Conservation (phyloP, 2,888 invertebrate species). For the Eueremaeus valkanovi region DNA sequence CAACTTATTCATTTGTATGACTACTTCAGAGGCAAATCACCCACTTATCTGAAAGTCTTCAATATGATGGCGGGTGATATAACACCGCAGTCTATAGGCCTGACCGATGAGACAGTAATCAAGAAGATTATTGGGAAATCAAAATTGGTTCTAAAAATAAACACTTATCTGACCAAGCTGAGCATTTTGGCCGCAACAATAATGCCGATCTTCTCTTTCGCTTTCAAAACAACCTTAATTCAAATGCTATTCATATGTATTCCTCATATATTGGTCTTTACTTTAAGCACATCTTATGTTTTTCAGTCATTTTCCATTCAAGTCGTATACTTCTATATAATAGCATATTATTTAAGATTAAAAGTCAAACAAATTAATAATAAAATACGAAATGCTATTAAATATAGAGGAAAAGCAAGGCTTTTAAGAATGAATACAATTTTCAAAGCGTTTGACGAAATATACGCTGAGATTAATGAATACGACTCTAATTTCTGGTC, state of each 20-base stretch:
- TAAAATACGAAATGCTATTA: neutral
- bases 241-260: neutral
- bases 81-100: neutral
- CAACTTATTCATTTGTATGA: conserved; percentile 9
- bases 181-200: conserved; percentile 7
- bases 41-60: conserved; percentile 24
- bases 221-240: neutral
- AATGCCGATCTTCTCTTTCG: neutral
- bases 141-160: neutral
- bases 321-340: conserved; percentile 24
- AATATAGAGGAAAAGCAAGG: neutral
- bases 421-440: neutral
- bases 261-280: conserved; percentile 24
- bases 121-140: neutral
- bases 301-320: conserved; percentile 12
- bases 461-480: neutral
- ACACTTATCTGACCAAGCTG: neutral
- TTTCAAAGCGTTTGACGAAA: neutral
- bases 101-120: conserved; percentile 8
- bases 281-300: neutral
- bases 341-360: conserved; percentile 21
- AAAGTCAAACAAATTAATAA: conserved; percentile 21
- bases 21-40: neutral
- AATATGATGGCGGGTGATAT: conserved; percentile 11
- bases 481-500: neutral